phyloP scores from a whole-genome alignment of 2,888 invertebrate genomes.

The Petrolisthes manimaculis region DNA sequence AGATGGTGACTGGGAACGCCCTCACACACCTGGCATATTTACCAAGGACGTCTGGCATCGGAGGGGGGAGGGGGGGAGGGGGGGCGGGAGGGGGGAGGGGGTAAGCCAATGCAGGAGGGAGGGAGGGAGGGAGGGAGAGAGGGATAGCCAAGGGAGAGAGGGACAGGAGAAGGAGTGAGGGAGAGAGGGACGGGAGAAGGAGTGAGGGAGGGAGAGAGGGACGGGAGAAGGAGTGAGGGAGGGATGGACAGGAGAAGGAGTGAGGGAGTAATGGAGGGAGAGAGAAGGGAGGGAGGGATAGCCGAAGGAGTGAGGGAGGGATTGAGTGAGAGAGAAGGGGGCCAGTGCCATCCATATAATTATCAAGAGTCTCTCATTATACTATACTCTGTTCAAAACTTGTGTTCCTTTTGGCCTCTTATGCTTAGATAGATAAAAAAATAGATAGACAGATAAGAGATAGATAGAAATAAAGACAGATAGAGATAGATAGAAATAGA shows the following conservation, averaged over 20 bases:
- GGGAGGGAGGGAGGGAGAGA: slow-evolving; percentile 6
- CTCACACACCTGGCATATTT: background rate
- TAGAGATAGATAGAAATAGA: too few species aligned
- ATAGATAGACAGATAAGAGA: too few species aligned
- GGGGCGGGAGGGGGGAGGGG: background rate
- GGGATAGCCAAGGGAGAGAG: background rate
- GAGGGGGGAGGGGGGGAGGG: background rate
- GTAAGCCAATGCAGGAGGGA: background rate
- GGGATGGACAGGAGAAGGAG: too few species aligned
- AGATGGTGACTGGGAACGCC: background rate
- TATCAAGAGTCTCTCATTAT: too few species aligned
- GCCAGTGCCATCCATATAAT: too few species aligned
- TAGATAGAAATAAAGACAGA: too few species aligned
- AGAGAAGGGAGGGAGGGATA: background rate
- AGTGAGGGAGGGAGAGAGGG: background rate
- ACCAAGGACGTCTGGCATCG: background rate
- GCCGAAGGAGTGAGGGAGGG: background rate
- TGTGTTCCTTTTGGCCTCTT: too few species aligned
- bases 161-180: background rate
- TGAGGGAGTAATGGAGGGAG: too few species aligned
- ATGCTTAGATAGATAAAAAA: too few species aligned
- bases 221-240: too few species aligned
- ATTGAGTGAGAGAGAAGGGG: background rate
- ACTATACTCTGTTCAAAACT: too few species aligned
- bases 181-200: background rate